Base-by-base conservation (phyloP, 2,797 vertebrate genomes). In the Sebastolobus altivelis region DNA sequence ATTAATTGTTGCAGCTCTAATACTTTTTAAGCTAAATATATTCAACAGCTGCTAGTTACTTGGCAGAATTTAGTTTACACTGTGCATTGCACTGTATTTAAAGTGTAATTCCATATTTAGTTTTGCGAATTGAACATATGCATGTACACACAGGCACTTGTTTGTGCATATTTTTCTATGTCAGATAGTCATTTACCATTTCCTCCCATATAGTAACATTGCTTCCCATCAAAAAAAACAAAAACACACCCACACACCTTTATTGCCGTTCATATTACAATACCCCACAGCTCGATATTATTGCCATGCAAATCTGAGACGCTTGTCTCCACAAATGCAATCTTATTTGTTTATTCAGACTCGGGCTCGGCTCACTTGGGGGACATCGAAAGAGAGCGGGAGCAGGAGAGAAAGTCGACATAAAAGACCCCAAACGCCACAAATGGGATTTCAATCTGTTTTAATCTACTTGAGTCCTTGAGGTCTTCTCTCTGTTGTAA, bases 371-470 rank as follows among this genome's bases (percentile, higher is more conserved):
- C 69, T 89, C 75, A 82, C 86, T 86, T 79, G 60, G 65, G 75
- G 78, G 77, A 83, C 82, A 82, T 35, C 18, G 74, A 62, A 35
- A 63, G 35, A 29, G 58, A 72, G 37, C 5, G 20, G n/a, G 55
- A 25, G 62, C 11, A 12, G 6, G 49, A 65, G 68, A 62, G 62
- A 74, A 43, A 78, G 81, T 65, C 68, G 71, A 85, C 79, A 83
- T 84, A 40, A 77, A 88, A 80, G 79, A 87, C 78, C 82, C 71
- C 87, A 93, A 92, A 91, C 18, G 72, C 79, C 90, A 90, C 90
- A 93, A 93, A 95, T 93, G 85, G 90, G 90, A 91, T 95, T 95
- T 94, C 92, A 96, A 93, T 95, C 89, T 91, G 85, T 93, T 93
- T 94, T 94, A 93, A 94, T 95, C 90, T 93, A 79, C 85, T 65